Percentiles rank a stretch among this genome's conserved stretches.
phyloP scores from a whole-genome alignment of 2,888 invertebrate species.

The Pseudococcus longispinus region DNA sequence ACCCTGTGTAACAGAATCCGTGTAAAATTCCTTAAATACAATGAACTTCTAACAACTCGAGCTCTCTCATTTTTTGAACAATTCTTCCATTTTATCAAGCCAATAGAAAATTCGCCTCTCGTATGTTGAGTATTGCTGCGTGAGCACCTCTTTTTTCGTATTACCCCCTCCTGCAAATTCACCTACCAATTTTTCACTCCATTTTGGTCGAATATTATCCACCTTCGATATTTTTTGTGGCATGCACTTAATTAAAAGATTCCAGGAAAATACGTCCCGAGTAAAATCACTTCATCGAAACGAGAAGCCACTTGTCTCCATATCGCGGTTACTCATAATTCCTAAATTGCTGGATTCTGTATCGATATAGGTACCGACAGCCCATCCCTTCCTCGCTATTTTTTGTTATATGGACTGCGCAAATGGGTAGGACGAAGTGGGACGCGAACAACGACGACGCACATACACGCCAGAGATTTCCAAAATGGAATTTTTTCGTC shows the following conservation, averaged over 20 bases:
- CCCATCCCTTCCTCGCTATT: background rate
- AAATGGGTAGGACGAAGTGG: background rate
- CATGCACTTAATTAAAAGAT: background rate
- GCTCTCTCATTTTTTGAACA: no score
- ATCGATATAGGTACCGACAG: background rate
- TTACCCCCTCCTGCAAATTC: background rate
- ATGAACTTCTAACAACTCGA: no score
- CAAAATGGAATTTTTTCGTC: slow-evolving; percentile 25
- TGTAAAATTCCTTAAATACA: no score
- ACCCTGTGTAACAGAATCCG: no score
- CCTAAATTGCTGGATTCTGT: background rate
- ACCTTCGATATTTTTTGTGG: background rate
- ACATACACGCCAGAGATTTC: background rate
- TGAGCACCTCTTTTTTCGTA: no score
- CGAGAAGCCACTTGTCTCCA: background rate
- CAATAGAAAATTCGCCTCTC: no score
- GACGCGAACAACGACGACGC: background rate
- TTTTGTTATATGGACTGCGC: background rate
- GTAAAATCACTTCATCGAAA: background rate
- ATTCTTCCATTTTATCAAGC: no score
- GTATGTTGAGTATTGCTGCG: no score
- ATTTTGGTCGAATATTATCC: background rate
- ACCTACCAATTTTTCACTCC: background rate
- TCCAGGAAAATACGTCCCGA: background rate
- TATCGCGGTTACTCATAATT: background rate